A percentile compares a stretch with the other conserved stretches of the same genome.
Evolutionary conservation across 2,888 invertebrate genomes (phyloP).

Genomic region (Tetragonula carbonaria): DNA sequence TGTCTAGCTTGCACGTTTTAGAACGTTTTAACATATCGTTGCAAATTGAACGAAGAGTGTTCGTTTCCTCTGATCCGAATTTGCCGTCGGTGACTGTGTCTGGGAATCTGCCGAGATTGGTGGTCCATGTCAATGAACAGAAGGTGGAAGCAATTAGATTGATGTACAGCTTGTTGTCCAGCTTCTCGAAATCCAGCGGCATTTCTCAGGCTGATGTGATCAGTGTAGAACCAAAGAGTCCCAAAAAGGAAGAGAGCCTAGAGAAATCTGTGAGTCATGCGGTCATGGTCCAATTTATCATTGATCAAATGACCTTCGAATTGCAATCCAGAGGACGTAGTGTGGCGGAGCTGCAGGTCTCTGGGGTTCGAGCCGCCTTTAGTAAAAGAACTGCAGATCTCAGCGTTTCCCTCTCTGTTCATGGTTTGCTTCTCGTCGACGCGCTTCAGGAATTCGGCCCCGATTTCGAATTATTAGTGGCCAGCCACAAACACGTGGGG

Average conservation of each 20-base stretch:
- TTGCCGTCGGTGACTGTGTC: slow-evolving; percentile 93
- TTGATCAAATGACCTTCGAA: slow-evolving; percentile 92
- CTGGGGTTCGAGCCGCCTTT: slow-evolving; percentile 92
- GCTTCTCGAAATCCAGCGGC: slow-evolving; percentile 72
- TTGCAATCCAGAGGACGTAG: slow-evolving; percentile 94
- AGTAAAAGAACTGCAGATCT: slow-evolving; percentile 91
- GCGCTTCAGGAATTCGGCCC: slow-evolving; percentile 97
- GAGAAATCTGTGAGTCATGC: slow-evolving; percentile 83
- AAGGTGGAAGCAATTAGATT: slow-evolving; percentile 90
- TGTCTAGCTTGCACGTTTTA: slow-evolving; percentile 93
- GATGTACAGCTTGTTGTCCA: slow-evolving; percentile 84
- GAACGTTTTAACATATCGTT: slow-evolving; percentile 87
- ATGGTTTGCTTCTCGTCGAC: slow-evolving; percentile 96
- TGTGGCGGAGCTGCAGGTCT: slow-evolving; percentile 96
- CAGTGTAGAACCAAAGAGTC: slow-evolving; percentile 77
- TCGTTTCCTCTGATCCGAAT: slow-evolving; percentile 93
- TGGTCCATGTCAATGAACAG: slow-evolving; percentile 95
- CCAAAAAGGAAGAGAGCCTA: slow-evolving; percentile 77
- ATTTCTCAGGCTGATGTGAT: slow-evolving; percentile 55
- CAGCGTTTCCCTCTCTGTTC: slow-evolving; percentile 93
- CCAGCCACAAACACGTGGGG: slow-evolving; percentile 97
- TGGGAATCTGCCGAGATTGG: slow-evolving; percentile 94
- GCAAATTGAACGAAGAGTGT: slow-evolving; percentile 91
- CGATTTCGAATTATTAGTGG: slow-evolving; percentile 97
- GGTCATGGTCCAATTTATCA: slow-evolving; percentile 93